A percentile compares a stretch with the other conserved stretches of the same genome.
Evolutionary conservation across 2,797 vertebrate species (phyloP).

Genomic region (Spea hammondii): DNA sequence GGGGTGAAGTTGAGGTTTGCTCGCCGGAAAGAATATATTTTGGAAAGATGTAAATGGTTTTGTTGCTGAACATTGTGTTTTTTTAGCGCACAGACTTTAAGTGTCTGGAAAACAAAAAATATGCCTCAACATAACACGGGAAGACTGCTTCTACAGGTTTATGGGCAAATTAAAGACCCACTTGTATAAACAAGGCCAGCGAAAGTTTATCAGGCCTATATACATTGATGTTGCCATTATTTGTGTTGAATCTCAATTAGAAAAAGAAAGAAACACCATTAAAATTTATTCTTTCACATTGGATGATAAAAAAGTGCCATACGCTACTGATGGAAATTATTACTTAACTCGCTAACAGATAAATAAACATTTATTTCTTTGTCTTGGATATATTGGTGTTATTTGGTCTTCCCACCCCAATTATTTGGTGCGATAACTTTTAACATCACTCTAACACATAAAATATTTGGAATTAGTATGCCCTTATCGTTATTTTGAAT

Average conservation of each 20-base stretch:
- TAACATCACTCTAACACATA: too few relatives aligned
- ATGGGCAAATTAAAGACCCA: background rate
- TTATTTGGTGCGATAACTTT: background rate
- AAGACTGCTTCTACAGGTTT: background rate
- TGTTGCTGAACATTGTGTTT: too few relatives aligned
- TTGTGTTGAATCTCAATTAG: conserved; percentile 26
- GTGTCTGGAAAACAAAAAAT: background rate
- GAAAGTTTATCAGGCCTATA: conserved; percentile 13
- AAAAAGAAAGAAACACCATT: conserved; percentile 19
- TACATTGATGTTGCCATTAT: conserved; percentile 26
- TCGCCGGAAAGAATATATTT: too few relatives aligned
- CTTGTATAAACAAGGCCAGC: conserved; percentile 4
- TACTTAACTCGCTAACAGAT: conserved; percentile 15
- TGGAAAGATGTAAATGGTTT: too few relatives aligned
- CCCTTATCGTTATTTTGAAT: too few relatives aligned
- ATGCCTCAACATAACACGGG: background rate
- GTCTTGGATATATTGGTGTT: background rate
- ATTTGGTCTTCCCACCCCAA: background rate
- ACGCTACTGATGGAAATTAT: conserved; percentile 28
- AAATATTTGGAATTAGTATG: too few relatives aligned
- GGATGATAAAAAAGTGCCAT: conserved; percentile 21
- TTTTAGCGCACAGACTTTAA: too few relatives aligned
- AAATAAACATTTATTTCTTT: conserved; percentile 8
- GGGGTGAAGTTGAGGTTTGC: too few relatives aligned
- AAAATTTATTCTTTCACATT: conserved; percentile 36